Evolutionary conservation across 2,888 invertebrate species (phyloP).

Genomic region (Pseudoips prasinana): DNA sequence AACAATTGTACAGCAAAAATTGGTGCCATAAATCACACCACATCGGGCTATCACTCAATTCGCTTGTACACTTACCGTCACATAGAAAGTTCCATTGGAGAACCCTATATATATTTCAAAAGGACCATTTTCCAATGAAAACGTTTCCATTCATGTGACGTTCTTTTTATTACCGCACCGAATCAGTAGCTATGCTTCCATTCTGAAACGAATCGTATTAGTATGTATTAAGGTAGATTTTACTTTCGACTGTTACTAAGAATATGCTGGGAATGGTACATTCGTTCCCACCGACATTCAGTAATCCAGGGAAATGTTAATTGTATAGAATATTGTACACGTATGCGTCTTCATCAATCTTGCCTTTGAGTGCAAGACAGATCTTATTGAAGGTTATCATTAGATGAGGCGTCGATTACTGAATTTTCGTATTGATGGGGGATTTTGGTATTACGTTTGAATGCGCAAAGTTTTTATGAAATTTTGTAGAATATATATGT

Average conservation of each 20-base stretch:
- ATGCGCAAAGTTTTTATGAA: background rate
- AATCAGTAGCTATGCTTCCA: background rate
- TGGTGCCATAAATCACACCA: conserved; percentile 45
- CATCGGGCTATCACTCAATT: conserved; percentile 58
- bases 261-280: conserved; percentile 19
- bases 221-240: background rate
- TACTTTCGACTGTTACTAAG: background rate
- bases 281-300: conserved; percentile 35
- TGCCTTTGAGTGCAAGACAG: conserved; percentile 21
- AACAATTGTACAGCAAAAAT: conserved; percentile 24
- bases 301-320: conserved; percentile 30
- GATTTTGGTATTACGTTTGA: background rate
- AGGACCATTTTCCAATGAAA: too few relatives aligned
- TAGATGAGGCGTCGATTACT: conserved; percentile 17
- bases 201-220: background rate
- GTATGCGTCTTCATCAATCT: conserved; percentile 37
- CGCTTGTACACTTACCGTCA: too few relatives aligned
- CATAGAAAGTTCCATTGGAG: too few relatives aligned
- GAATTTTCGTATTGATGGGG: background rate
- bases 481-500: too few relatives aligned
- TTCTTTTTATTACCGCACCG: background rate
- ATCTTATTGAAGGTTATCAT: conserved; percentile 30
- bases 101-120: too few relatives aligned
- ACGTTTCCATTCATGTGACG: too few relatives aligned
- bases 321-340: conserved; percentile 27